phyloP scores from a whole-genome alignment of 37 sponge, comb jelly and placozoan species.

The Hexactinellida sp. region DNA sequence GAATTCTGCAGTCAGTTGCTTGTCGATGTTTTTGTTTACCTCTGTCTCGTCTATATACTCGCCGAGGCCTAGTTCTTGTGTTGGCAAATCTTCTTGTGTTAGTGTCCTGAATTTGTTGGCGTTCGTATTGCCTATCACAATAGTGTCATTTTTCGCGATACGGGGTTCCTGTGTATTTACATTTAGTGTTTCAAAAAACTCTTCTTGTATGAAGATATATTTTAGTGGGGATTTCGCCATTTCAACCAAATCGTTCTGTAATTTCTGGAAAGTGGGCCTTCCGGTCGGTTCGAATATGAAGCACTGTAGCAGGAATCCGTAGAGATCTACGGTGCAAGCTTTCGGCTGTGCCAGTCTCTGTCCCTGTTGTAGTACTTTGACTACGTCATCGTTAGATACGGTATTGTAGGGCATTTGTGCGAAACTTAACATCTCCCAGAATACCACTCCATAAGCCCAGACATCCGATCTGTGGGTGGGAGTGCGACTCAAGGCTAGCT shows the following conservation, averaged over 20 bases:
- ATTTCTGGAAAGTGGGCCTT: neutral
- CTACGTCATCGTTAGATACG: neutral
- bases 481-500: neutral
- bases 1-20: neutral
- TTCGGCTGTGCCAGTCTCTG: neutral
- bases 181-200: neutral
- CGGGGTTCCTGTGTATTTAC: neutral
- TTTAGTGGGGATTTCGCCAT: neutral
- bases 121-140: neutral
- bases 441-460: neutral
- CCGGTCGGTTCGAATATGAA: neutral
- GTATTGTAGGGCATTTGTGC: neutral
- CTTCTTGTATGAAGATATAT: constrained; percentile 9
- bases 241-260: constrained; percentile 1
- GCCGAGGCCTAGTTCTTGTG: neutral
- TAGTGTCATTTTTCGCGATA: neutral
- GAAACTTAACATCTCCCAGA: constrained; percentile 13
- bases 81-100: neutral
- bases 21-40: neutral
- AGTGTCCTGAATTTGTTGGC: neutral
- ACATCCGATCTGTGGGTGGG: neutral
- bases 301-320: neutral
- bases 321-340: neutral
- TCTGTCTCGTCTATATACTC: neutral
- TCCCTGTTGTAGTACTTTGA: neutral